Conservation (phyloP, 2,797 vertebrate genomes). For the Sebastes umbrosus region DNA sequence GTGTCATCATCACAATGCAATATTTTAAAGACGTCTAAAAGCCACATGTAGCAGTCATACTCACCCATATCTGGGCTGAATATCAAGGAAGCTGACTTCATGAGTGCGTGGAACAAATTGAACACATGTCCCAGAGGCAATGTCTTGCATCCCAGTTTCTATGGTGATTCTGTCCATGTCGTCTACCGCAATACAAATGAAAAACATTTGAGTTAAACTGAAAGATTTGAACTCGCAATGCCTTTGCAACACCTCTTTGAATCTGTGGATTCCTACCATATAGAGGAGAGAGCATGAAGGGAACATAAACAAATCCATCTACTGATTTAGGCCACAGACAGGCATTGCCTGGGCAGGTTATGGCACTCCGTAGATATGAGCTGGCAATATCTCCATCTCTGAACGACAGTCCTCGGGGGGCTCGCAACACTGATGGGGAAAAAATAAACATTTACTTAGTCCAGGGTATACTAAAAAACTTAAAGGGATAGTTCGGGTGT, state of each 20-base stretch:
- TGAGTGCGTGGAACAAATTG: conserved; percentile 82
- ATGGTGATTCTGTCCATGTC: conserved; percentile 84
- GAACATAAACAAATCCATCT: conserved; percentile 86
- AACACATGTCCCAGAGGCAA: conserved; percentile 78
- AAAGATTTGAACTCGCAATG: background rate
- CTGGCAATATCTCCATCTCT: conserved; percentile 86
- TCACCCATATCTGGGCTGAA: conserved; percentile 83
- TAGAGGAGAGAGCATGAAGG: conserved; percentile 82
- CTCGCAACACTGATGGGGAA: conserved; percentile 53
- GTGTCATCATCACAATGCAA: background rate
- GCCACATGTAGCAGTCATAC: background rate
- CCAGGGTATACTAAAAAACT: background rate
- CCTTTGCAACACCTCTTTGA: background rate
- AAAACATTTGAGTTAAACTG: background rate
- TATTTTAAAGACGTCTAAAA: background rate
- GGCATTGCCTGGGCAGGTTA: conserved; percentile 78
- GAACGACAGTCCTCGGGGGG: conserved; percentile 63
- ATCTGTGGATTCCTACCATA: conserved; percentile 78
- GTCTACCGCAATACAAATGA: conserved; percentile 59
- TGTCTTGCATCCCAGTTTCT: conserved; percentile 84
- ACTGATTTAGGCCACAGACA: conserved; percentile 88
- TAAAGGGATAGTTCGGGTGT: too few species aligned
- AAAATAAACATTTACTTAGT: background rate
- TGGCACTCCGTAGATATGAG: conserved; percentile 77
- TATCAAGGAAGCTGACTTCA: conserved; percentile 78